Percentiles rank a stretch among this genome's conserved stretches.
Conservation (phyloP, 2,797 vertebrate genomes). For the Furcifer pardalis region DNA sequence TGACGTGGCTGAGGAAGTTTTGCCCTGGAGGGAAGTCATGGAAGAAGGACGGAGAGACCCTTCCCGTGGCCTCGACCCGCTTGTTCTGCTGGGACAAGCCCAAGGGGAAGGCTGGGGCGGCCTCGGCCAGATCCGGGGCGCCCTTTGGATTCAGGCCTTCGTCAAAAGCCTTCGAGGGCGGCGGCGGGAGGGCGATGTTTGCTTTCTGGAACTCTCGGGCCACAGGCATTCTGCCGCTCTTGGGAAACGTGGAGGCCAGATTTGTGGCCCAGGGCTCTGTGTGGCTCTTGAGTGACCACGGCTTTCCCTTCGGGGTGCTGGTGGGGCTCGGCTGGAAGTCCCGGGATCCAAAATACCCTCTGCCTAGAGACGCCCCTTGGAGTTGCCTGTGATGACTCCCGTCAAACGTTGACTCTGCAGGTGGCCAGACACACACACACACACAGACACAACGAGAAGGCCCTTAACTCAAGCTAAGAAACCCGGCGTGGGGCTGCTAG, state of each 20-base stretch:
- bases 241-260: neutral
- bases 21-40: accelerated
- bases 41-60: neutral
- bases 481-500: no score
- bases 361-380: neutral
- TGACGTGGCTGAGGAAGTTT: accelerated
- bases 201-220: constrained; percentile 44
- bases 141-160: neutral
- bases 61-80: neutral
- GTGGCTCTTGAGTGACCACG: neutral
- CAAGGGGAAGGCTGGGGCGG: accelerated
- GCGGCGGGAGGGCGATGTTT: accelerated
- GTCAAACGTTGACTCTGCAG: constrained; percentile 61
- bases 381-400: neutral
- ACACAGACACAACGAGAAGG: no score
- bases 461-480: no score
- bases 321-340: constrained; percentile 12
- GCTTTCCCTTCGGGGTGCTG: neutral
- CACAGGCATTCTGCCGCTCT: accelerated
- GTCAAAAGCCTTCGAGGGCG: accelerated
- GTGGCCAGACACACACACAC: no score
- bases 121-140: accelerated
- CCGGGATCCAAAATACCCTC: constrained; percentile 18
- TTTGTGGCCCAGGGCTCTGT: accelerated
- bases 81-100: neutral